Conservation (phyloP, 92 coral and sea anemone genomes). For the Palythoa heliodiscus region DNA sequence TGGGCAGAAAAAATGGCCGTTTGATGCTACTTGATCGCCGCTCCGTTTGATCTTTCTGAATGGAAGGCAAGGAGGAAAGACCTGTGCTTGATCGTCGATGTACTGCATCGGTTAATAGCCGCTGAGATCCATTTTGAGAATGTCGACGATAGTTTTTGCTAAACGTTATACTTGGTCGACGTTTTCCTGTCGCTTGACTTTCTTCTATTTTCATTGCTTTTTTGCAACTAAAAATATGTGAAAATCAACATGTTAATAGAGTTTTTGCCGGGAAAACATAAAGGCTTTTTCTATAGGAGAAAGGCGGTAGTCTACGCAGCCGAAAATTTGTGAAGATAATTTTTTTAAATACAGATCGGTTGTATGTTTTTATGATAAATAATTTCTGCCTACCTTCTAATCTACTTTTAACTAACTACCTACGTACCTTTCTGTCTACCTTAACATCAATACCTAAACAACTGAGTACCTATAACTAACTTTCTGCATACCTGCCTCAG, state of each 20-base stretch:
- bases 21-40: constrained; percentile 14
- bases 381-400: no score
- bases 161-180: background rate
- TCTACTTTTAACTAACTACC: no score
- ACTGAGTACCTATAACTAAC: no score
- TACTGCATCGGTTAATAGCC: background rate
- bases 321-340: no score
- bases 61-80: no score
- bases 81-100: constrained; percentile 4
- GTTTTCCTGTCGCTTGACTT: background rate
- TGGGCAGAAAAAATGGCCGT: constrained; percentile 65
- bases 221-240: background rate
- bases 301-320: no score
- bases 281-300: background rate
- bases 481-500: no score
- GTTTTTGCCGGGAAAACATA: background rate
- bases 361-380: no score
- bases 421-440: no score
- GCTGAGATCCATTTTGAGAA: constrained; percentile 4
- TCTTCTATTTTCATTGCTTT: constrained; percentile 2
- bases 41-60: background rate
- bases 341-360: no score
- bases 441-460: no score
- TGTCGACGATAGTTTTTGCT: background rate
- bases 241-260: background rate